Evolutionary conservation across 2,888 invertebrate species (phyloP).

Genomic region (Brenthis hecate): DNA sequence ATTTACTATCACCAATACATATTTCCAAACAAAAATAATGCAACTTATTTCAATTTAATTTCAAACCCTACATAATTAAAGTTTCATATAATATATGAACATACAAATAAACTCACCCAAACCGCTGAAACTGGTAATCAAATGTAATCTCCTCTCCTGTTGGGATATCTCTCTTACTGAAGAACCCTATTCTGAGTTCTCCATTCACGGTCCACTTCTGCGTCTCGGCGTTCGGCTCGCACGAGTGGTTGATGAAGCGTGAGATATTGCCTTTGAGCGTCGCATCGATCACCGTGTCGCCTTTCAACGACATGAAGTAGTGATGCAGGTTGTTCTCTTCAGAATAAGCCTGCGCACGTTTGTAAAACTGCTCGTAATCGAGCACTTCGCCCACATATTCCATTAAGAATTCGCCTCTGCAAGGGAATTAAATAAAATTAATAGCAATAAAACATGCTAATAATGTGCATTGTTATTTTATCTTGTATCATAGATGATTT

Average conservation of each 20-base stretch:
- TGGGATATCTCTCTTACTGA: constrained; percentile 91
- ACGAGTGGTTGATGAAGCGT: constrained; percentile 99
- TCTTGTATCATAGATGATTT: no score
- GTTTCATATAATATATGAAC: background rate
- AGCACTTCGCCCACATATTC: constrained; percentile 99
- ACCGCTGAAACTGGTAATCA: constrained; percentile 98
- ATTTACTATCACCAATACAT: no score
- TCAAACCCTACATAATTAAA: no score
- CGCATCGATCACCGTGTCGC: constrained; percentile 95
- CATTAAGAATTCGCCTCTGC: constrained; percentile 96
- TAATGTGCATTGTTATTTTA: no score
- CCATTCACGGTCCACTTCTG: constrained; percentile 98
- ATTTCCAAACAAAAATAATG: no score
- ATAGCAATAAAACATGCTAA: background rate
- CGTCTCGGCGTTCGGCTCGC: constrained; percentile 99
- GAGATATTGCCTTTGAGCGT: constrained; percentile 97
- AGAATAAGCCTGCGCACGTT: constrained; percentile 93
- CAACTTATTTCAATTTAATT: no score
- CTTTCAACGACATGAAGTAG: constrained; percentile 98
- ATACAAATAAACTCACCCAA: constrained; percentile 85
- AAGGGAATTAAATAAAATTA: constrained; percentile 42
- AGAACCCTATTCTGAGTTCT: constrained; percentile 97
- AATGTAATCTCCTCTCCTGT: constrained; percentile 98
- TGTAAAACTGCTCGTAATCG: constrained; percentile 93
- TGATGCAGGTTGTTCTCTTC: constrained; percentile 95